These are phyloP conservation scores for Xylocampa areola DNA, from an alignment of 2,888 invertebrate species.

Conservation along the genomic window DNA sequence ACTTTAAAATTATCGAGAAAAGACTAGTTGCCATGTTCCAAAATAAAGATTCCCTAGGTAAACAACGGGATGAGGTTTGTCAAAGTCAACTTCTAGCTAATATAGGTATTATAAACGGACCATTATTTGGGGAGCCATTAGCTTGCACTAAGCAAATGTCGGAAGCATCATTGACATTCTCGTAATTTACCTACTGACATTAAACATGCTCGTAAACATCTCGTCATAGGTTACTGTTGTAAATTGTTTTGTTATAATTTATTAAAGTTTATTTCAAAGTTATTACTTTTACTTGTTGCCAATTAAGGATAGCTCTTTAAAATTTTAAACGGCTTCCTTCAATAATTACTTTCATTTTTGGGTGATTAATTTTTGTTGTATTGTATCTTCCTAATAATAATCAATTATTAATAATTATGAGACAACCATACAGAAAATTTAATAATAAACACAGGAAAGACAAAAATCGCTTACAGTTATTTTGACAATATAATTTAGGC, in stretches of 20 bases:
- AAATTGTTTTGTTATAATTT: constrained; percentile 13
- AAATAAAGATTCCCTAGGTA: too few relatives aligned
- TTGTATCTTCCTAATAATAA: not conserved
- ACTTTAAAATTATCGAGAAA: too few relatives aligned
- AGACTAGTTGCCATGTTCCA: too few relatives aligned
- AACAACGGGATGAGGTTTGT: not conserved
- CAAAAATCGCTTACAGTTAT: too few relatives aligned
- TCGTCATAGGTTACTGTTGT: constrained; percentile 13
- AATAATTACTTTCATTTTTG: not conserved
- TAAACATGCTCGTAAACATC: constrained; percentile 15
- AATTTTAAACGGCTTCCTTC: not conserved
- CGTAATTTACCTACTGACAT: constrained; percentile 41
- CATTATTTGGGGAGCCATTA: not conserved
- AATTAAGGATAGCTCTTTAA: not conserved
- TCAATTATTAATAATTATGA: too few relatives aligned
- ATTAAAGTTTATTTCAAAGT: not conserved
- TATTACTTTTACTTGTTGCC: not conserved
- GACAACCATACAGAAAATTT: too few relatives aligned
- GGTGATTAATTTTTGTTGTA: not conserved
- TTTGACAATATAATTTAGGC: too few relatives aligned
- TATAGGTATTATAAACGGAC: constrained; percentile 1
- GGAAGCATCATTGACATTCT: constrained; percentile 15
- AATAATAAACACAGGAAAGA: too few relatives aligned
- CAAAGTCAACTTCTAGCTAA: not conserved
- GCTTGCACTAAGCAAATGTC: constrained; percentile 27